Evolutionary conservation across 2,113 vertebrate genomes (phyloP).

Genomic region (Siphamia tubifer): DNA sequence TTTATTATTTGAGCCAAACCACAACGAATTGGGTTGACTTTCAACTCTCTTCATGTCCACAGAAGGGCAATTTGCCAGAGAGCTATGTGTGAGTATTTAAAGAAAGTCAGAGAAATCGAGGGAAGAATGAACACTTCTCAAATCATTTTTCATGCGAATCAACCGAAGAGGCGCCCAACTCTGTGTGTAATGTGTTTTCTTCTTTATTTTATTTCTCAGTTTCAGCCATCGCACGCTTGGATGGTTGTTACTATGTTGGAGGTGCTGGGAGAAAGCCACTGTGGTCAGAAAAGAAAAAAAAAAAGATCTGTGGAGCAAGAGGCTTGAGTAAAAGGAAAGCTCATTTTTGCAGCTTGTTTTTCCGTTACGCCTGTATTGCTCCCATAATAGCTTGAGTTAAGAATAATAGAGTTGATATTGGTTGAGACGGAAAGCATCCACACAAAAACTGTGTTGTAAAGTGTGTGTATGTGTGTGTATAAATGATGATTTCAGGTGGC

Average conservation of each 20-base stretch:
- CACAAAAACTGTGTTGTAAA: not conserved
- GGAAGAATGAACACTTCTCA: constrained; percentile 37
- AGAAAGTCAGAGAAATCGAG: constrained; percentile 55
- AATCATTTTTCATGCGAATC: constrained; percentile 51
- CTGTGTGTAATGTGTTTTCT: constrained; percentile 35
- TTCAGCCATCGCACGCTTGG: constrained; percentile 18
- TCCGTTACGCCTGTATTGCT: constrained; percentile 8
- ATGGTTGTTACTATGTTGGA: constrained; percentile 19
- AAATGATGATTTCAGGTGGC: constrained; percentile 49
- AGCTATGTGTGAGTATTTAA: constrained; percentile 56
- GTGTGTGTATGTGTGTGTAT: constrained; percentile 25
- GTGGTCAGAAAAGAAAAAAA: not conserved
- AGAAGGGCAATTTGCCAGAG: constrained; percentile 62
- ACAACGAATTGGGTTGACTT: constrained; percentile 68
- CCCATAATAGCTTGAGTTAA: constrained; percentile 30
- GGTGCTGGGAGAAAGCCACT: constrained; percentile 10
- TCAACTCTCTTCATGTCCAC: constrained; percentile 67
- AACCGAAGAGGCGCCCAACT: constrained; percentile 19
- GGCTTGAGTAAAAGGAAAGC: not conserved
- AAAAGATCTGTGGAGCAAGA: not conserved
- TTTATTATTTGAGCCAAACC: constrained; percentile 69
- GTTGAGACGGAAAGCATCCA: not conserved
- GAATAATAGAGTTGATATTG: constrained; percentile 27
- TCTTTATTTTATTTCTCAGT: constrained; percentile 32
- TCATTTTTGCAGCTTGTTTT: constrained; percentile 18